phyloP scores from a whole-genome alignment of 2,888 invertebrate species.

The Clunio marinus region DNA sequence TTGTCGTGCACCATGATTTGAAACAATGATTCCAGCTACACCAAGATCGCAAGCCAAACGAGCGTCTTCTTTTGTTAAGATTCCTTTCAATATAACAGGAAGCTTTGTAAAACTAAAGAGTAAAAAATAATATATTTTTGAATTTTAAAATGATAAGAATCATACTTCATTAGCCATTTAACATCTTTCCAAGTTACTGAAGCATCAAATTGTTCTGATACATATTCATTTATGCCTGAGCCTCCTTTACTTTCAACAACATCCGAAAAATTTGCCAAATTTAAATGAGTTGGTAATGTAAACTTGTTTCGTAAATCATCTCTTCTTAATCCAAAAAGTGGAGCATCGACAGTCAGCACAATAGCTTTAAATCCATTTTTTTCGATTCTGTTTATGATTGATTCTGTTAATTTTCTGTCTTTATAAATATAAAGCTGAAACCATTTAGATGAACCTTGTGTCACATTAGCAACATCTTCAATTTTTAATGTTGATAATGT shows the following conservation, averaged over 20 bases:
- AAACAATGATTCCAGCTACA: slow-evolving; percentile 77
- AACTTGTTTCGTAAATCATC: slow-evolving; percentile 83
- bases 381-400: slow-evolving; percentile 73
- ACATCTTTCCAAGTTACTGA: slow-evolving; percentile 84
- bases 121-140: slow-evolving; percentile 40
- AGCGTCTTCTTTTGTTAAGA: slow-evolving; percentile 84
- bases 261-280: slow-evolving; percentile 77
- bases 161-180: slow-evolving; percentile 71
- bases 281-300: slow-evolving; percentile 71
- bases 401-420: slow-evolving; percentile 67
- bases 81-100: slow-evolving; percentile 81
- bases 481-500: slow-evolving; percentile 83
- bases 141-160: slow-evolving; percentile 1
- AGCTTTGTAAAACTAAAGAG: slow-evolving; percentile 62
- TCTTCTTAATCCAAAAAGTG: slow-evolving; percentile 75
- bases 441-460: slow-evolving; percentile 76
- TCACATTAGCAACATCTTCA: slow-evolving; percentile 77
- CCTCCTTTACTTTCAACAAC: slow-evolving; percentile 45
- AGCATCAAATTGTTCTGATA: slow-evolving; percentile 71
- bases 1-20: slow-evolving; percentile 92
- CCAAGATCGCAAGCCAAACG: slow-evolving; percentile 67
- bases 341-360: slow-evolving; percentile 84
- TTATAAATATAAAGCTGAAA: slow-evolving; percentile 89
- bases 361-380: slow-evolving; percentile 79
- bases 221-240: slow-evolving; percentile 76